phyloP scores from a whole-genome alignment of 23 tunicate genomes.

The Ascidia mentula region DNA sequence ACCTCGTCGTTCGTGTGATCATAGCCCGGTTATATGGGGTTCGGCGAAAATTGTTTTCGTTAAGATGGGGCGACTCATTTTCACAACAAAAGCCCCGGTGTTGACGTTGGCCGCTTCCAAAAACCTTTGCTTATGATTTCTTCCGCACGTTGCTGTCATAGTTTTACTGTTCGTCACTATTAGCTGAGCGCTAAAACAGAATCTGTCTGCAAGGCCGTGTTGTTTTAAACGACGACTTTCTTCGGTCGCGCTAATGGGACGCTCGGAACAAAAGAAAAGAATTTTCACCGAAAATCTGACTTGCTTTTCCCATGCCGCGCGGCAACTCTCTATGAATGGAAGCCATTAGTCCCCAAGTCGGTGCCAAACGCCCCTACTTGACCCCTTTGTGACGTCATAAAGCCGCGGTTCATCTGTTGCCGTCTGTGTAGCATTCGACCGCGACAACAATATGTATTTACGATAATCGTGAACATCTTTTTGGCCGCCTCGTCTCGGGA shows the following conservation, averaged over 20 bases:
- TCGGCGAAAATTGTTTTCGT: neutral
- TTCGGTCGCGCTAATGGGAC: neutral
- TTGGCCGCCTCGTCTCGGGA: neutral
- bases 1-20: neutral
- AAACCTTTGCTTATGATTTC: neutral
- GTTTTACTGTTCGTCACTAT: too few relatives aligned
- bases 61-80: neutral
- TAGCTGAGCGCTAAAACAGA: neutral
- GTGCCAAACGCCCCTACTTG: neutral
- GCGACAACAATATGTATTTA: neutral
- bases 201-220: neutral
- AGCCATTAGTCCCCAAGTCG: neutral
- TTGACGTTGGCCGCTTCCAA: neutral
- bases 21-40: neutral
- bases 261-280: neutral
- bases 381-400: neutral
- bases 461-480: neutral
- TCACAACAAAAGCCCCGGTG: conserved; percentile 6
- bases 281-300: neutral
- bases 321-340: neutral
- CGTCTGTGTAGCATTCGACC: neutral
- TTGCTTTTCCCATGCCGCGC: neutral
- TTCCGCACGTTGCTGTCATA: too few relatives aligned
- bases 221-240: neutral
- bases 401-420: neutral